Evolutionary conservation across 2,888 invertebrate genomes (phyloP).

Genomic region (Tetragonula carbonaria): DNA sequence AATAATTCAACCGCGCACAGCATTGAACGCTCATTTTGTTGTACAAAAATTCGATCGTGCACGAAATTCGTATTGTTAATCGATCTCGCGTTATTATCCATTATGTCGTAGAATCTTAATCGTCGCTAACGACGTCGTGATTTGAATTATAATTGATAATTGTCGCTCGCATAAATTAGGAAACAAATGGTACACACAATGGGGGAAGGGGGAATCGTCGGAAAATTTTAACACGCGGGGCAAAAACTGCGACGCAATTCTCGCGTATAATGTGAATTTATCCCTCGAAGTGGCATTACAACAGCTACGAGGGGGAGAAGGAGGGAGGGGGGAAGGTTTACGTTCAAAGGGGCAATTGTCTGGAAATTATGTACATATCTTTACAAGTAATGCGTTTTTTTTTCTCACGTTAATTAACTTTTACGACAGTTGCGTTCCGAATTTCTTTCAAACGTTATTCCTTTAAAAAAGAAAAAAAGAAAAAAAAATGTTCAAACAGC

Average conservation of each 20-base stretch:
- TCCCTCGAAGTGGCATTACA: background rate
- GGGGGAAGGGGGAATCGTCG: background rate
- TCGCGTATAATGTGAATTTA: background rate
- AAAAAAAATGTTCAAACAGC: background rate
- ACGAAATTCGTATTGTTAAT: too few species aligned
- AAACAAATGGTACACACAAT: background rate
- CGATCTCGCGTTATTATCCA: too few species aligned
- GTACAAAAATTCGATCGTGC: too few species aligned
- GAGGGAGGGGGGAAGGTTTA: too few species aligned
- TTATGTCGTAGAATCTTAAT: too few species aligned
- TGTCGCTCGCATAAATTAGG: background rate
- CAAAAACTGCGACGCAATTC: background rate
- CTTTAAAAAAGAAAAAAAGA: too few species aligned
- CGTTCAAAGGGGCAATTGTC: background rate
- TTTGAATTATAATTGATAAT: too few species aligned
- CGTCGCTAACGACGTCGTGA: too few species aligned
- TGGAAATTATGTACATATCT: conserved; percentile 3
- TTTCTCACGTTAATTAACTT: conserved; percentile 12
- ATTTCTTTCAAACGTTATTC: conserved; percentile 15
- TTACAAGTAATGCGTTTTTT: background rate
- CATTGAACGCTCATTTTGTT: too few species aligned
- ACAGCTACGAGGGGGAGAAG: background rate
- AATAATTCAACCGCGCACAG: too few species aligned
- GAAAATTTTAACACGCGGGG: too few species aligned
- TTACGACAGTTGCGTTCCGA: conserved; percentile 16